Evolutionary conservation across 2,888 invertebrate species (phyloP).

Genomic region (Ormyrus rosae): DNA sequence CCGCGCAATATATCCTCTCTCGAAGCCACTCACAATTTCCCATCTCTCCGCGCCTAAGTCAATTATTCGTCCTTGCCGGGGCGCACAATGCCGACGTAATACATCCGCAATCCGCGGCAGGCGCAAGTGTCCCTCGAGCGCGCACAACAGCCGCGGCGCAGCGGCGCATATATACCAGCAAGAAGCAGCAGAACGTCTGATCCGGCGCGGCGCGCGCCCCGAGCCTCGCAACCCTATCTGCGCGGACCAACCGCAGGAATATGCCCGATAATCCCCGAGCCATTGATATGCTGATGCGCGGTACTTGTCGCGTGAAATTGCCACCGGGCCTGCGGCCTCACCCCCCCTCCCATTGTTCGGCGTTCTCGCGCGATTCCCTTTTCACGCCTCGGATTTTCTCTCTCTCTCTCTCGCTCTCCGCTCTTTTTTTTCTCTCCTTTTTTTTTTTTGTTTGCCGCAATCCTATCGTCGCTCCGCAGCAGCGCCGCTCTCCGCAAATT

Average conservation of each 20-base stretch:
- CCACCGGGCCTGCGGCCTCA: constrained; percentile 71
- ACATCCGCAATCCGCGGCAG: too few species aligned
- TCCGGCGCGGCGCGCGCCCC: constrained; percentile 62
- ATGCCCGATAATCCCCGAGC: constrained; percentile 73
- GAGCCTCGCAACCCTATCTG: constrained; percentile 76
- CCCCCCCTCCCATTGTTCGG: constrained; percentile 20
- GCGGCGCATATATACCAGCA: not conserved
- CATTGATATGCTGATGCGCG: constrained; percentile 76
- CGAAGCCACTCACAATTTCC: too few species aligned
- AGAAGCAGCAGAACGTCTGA: constrained; percentile 40
- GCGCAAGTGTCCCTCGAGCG: too few species aligned
- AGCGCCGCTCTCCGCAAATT: constrained; percentile 12
- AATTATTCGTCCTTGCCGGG: too few species aligned
- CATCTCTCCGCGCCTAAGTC: too few species aligned
- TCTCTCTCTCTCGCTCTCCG: not conserved
- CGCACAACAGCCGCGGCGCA: too few species aligned
- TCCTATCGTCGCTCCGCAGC: constrained; percentile 67
- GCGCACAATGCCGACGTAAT: too few species aligned
- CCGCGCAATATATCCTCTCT: too few species aligned
- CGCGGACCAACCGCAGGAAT: constrained; percentile 72
- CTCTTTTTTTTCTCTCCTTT: constrained; percentile 18
- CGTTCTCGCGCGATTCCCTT: not conserved
- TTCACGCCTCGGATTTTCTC: not conserved
- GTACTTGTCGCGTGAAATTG: constrained; percentile 76
- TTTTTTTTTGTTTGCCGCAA: constrained; percentile 61